phyloP scores from a whole-genome alignment of 2,888 invertebrate species.

The Drosophila pseudotakahashii region DNA sequence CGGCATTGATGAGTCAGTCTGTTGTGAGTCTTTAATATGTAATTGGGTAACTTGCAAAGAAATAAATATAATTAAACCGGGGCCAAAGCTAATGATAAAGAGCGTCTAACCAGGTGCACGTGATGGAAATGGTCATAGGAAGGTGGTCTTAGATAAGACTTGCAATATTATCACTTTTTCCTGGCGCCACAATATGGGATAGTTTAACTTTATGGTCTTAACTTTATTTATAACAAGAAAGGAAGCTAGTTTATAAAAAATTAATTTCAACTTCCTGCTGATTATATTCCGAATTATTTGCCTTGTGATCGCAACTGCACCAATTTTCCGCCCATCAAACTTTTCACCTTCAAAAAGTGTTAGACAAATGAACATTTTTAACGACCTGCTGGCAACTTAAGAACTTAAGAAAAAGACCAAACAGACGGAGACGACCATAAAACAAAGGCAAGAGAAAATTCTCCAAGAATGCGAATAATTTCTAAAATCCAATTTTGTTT shows the following conservation, averaged over 20 bases:
- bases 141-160: neutral
- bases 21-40: constrained; percentile 47
- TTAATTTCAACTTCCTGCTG: too few relatives aligned
- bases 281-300: too few relatives aligned
- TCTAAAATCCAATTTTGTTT: constrained; percentile 64
- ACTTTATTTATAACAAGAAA: too few relatives aligned
- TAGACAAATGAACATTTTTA: constrained; percentile 15
- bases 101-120: neutral
- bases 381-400: constrained; percentile 13
- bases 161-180: neutral
- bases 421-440: constrained; percentile 24
- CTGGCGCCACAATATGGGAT: neutral
- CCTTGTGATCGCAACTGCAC: constrained; percentile 1
- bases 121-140: constrained; percentile 11
- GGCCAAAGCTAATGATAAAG: constrained; percentile 19
- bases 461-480: constrained; percentile 56
- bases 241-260: too few relatives aligned
- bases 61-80: constrained; percentile 13
- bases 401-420: constrained; percentile 1
- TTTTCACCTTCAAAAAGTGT: constrained; percentile 7
- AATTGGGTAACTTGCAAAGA: constrained; percentile 40
- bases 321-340: constrained; percentile 3
- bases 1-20: constrained; percentile 64
- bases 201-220: neutral
- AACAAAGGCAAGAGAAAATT: constrained; percentile 19